phyloP scores from a whole-genome alignment of 2,888 invertebrate species.

The Tillus elongatus region DNA sequence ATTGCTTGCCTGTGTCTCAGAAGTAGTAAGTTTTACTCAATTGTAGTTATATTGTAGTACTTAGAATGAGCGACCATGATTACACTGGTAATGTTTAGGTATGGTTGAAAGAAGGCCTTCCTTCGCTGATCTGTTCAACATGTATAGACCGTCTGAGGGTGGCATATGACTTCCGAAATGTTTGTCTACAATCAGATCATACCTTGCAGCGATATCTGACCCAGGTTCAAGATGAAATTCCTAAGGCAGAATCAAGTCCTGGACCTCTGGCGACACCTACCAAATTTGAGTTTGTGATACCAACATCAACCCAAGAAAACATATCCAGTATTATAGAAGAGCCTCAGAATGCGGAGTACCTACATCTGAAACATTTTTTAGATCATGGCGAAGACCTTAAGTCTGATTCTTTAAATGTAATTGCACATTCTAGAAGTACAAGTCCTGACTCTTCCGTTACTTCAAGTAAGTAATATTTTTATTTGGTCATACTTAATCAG shows the following conservation, averaged over 20 bases:
- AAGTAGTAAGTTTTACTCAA: conserved; percentile 32
- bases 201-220: conserved; percentile 30
- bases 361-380: conserved; percentile 37
- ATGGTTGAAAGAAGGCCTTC: conserved; percentile 35
- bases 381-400: conserved; percentile 35
- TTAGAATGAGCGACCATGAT: not conserved
- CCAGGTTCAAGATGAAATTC: conserved; percentile 27
- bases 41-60: not conserved
- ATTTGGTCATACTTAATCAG: too few species aligned
- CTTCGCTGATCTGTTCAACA: conserved; percentile 34
- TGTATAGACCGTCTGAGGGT: conserved; percentile 35
- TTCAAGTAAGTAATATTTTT: not conserved
- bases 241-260: conserved; percentile 18
- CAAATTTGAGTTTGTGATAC: conserved; percentile 30
- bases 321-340: conserved; percentile 29
- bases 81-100: conserved; percentile 21
- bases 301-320: conserved; percentile 22
- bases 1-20: conserved; percentile 34
- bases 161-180: conserved; percentile 35
- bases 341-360: conserved; percentile 33
- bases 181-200: conserved; percentile 34
- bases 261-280: conserved; percentile 27
- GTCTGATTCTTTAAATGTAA: conserved; percentile 23
- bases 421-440: conserved; percentile 24
- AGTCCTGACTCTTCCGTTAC: conserved; percentile 25